phyloP scores from a whole-genome alignment of 1,140 invertebrate species.

The Megathymus violae region DNA sequence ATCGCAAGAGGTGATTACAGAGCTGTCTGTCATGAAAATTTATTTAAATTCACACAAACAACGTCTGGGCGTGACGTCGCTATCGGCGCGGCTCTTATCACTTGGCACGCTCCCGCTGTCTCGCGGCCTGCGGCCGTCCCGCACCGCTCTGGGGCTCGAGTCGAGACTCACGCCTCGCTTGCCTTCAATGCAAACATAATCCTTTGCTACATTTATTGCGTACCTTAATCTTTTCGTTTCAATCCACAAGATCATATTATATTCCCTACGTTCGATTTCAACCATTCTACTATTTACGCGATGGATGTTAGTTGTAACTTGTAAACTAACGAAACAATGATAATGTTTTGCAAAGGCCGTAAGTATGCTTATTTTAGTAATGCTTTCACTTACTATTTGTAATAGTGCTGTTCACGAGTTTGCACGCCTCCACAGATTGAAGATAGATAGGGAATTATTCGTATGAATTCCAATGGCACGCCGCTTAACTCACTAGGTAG shows the following conservation, averaged over 20 bases:
- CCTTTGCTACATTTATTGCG: slow-evolving; percentile 35
- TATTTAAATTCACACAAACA: slow-evolving; percentile 84
- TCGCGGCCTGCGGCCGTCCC: slow-evolving; percentile 61
- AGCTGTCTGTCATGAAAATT: slow-evolving; percentile 83
- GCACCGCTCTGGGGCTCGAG: slow-evolving; percentile 53
- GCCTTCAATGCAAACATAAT: slow-evolving; percentile 63
- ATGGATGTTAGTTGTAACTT: too few relatives aligned
- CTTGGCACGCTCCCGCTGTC: slow-evolving; percentile 81
- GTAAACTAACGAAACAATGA: not conserved
- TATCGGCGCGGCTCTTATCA: slow-evolving; percentile 82
- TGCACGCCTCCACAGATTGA: slow-evolving; percentile 68
- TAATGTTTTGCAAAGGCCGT: not conserved
- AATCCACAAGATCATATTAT: too few relatives aligned
- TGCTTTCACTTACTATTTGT: slow-evolving; percentile 77
- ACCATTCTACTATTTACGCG: too few relatives aligned
- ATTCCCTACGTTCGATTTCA: too few relatives aligned
- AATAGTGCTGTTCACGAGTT: slow-evolving; percentile 76
- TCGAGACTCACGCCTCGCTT: slow-evolving; percentile 54
- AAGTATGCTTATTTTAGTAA: slow-evolving; percentile 23
- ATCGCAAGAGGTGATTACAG: slow-evolving; percentile 80
- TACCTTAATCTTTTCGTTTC: slow-evolving; percentile 16
- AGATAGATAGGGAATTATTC: slow-evolving; percentile 57
- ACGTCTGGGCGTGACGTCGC: slow-evolving; percentile 82
- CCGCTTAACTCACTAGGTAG: slow-evolving; percentile 55
- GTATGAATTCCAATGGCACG: slow-evolving; percentile 67